Evolutionary conservation across 2,113 vertebrate genomes (phyloP).

Genomic region (Protobothrops mucrosquamatus): DNA sequence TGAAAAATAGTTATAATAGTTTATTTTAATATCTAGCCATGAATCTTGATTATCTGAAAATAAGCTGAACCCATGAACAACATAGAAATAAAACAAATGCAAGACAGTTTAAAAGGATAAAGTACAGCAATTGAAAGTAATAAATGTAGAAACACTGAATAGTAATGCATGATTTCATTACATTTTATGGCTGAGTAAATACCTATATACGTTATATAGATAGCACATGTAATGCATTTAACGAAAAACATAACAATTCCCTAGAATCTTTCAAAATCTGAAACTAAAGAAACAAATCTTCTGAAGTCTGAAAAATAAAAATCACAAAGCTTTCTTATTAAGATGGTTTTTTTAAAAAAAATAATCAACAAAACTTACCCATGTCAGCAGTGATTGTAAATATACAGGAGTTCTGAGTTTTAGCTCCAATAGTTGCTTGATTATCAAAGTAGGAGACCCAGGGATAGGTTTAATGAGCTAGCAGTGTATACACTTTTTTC

Average conservation of each 20-base stretch:
- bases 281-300: constrained; percentile 52
- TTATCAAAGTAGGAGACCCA: constrained; percentile 9
- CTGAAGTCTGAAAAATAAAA: constrained; percentile 34
- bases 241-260: constrained; percentile 47
- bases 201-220: constrained; percentile 58
- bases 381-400: constrained; percentile 41
- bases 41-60: constrained; percentile 55
- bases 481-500: neutral
- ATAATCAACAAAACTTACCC: constrained; percentile 54
- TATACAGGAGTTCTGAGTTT: constrained; percentile 4
- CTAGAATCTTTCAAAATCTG: constrained; percentile 48
- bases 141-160: constrained; percentile 68
- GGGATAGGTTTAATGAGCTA: constrained; percentile 12
- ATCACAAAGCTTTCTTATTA: constrained; percentile 39
- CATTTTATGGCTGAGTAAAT: constrained; percentile 62
- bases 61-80: constrained; percentile 60
- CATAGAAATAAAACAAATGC: constrained; percentile 63
- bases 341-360: constrained; percentile 31
- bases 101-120: constrained; percentile 59
- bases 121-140: constrained; percentile 61
- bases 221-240: constrained; percentile 64
- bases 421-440: constrained; percentile 29
- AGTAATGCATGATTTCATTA: constrained; percentile 64
- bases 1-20: constrained; percentile 47
- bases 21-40: constrained; percentile 41